Evolutionary conservation across 2,113 vertebrate genomes (phyloP).

Genomic region (Hyperopisus bebe): DNA sequence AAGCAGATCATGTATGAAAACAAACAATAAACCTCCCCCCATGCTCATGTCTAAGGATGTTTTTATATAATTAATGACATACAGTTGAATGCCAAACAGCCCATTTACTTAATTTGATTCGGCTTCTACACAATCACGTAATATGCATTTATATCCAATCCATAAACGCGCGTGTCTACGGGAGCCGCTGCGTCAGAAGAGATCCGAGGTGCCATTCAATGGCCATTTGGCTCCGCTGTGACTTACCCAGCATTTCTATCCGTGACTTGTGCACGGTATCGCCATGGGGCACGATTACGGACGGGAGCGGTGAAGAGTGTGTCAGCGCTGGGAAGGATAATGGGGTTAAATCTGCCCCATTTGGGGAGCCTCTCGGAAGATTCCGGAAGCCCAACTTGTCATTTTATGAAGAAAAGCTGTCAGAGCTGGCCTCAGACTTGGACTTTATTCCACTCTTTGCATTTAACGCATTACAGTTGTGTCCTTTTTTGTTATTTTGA

Average conservation of each 20-base stretch:
- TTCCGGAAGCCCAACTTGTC: conserved; percentile 43
- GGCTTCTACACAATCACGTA: not conserved
- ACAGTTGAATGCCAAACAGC: not conserved
- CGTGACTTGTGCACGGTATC: conserved; percentile 38
- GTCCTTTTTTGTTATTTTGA: not conserved
- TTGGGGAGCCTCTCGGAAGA: conserved; percentile 43
- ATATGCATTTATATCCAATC: not conserved
- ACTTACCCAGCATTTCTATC: conserved; percentile 35
- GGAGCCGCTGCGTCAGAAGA: not conserved
- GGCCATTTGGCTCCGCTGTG: conserved; percentile 32
- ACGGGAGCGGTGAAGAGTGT: conserved; percentile 46
- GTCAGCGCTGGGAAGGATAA: conserved; percentile 53
- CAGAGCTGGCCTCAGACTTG: not conserved
- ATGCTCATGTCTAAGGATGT: not conserved
- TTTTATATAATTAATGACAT: not conserved
- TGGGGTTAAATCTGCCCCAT: conserved; percentile 47
- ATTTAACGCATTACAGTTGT: not conserved
- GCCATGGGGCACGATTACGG: conserved; percentile 53
- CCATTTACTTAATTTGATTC: conserved; percentile 3
- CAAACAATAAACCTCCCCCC: not conserved
- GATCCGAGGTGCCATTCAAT: not conserved
- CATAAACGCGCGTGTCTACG: not conserved
- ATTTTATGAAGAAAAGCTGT: conserved; percentile 19
- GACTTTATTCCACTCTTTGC: conserved; percentile 32
- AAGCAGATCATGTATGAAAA: not conserved